Base-by-base conservation (phyloP, 2,888 invertebrate genomes). In the Diaphora mendica region DNA sequence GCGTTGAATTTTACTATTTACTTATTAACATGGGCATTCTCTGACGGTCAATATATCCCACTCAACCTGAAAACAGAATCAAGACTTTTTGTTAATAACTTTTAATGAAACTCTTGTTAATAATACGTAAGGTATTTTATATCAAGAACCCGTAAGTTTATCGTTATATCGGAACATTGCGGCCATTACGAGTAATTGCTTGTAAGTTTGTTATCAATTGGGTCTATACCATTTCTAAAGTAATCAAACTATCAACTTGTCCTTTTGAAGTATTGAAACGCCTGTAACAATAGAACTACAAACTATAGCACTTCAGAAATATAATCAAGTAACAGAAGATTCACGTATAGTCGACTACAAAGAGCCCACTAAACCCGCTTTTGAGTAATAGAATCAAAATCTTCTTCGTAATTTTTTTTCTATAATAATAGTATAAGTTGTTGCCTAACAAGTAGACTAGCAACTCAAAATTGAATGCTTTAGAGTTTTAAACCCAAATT, bases 221-320 rank as follows among this genome's bases (percentile, higher is more conserved):
- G 11, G 11, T 30, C 26, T 42, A 69, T 26, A 42, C 9, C 69
- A 62, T 42, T 69, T 62, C 62, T 8, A 35, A 69, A 35, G 51
- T 68, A 51, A 68, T 68, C 55, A 66, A 30, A 67, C n/a, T 30
- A 59, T 69, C 69, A 20, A 59, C 42, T 69, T 30, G n/a, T 20
- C 39, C 42, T 62, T 62, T 62, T 39, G 30, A 13, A 48, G 39
- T 39, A 26, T 39, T 39, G 9, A 39, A 39, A 39, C 11, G 11
- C 9, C 42, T 35, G 5, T 26, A 39, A 35, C n/a, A 68, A 55
- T 55, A n/a, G 39, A 59, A 62, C 26, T 42, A 59, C 39, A 2
- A 3, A 30, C n/a, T 26, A 7, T 26, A 11, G 2, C 26, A 30
- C 39, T 69, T 62, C 20, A 42, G 59, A 59, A 62, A 62, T 42